Evolutionary conservation across 2,113 vertebrate genomes (phyloP), one percentile per base, ranked within the genome.

Genomic region (Oncorhynchus clarkii): DNA sequence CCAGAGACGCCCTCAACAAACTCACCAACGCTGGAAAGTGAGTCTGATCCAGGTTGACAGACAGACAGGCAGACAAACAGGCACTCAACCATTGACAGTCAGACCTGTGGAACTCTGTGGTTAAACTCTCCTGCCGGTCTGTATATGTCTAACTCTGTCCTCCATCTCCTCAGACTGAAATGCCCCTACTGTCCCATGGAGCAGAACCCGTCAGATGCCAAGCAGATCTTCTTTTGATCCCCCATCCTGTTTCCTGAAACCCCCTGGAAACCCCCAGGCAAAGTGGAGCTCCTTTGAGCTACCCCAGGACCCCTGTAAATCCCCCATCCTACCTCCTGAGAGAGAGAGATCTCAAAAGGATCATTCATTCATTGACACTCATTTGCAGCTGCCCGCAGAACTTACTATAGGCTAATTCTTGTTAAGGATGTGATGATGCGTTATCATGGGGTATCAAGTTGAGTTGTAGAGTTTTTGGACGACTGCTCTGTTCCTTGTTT

Each of bases 101-200:
- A 45, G 39, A 45, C 39, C 39, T 11, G 39, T 45, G 39, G 9
- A 45, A 45, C 57, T 5, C n/a, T 39, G 26, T 22, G 26, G 22
- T 51, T 22, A 16, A 24, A 54, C 39, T 11, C 9, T 45, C 39
- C 39, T 45, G 8, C 7, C 27, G 2, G n/a, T 9, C 29, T 54
- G 51, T 39, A 39, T 39, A 39, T 51, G 49, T 51, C 51, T 54
- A 18, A 54, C 16, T 54, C 13, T 14, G n/a, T 71, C 39, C 14
- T 76, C 45, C 54, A 74, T 24, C 9, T 86, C 76, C 75, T 66
- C 90, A 96, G 95, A 89, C 89, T 97, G 80, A 96, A 96, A 91
- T 97, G 96, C 87, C 95, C 96, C 48, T 97, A 96, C 85, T 97
- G 96, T 80, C 95, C 96, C 62, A 96, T 96, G 95, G 96, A 96